Evolutionary conservation across 35 echinoderm and acorn worm genomes (phyloP), one percentile per base, ranked within the genome.

Genomic region (Chiridota heheva): DNA sequence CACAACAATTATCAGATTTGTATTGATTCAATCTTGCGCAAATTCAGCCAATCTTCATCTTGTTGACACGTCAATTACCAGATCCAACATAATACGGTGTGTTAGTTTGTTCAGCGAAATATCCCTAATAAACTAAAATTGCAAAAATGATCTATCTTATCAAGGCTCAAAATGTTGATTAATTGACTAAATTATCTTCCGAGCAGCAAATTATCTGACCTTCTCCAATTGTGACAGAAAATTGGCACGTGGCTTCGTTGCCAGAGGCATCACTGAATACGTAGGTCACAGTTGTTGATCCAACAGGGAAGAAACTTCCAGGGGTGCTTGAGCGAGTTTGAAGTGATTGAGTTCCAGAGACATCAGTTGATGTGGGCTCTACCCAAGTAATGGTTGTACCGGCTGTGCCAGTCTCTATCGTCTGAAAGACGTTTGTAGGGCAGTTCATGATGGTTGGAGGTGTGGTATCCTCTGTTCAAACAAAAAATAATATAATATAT

Each of bases 331-430:
- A 37, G 18, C 38, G n/a, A 41, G 42, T 16, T 22, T 43, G 40
- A 40, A 25, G 20, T 65, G 58, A 34, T 16, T 60, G 49, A 48
- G 57, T 48, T 3, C 88, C 93, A 5, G 93, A 91, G 44, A 88
- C 76, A 51, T 97, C 93, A 5, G 63, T 80, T 8, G 89, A 72
- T 30, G 76, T 73, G 7, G 93, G 88, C 59, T 84, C 84, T 40
- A 18, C 33, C 86, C 87, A 96, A 10, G 60, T 57, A 22, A 87
- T 55, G 29, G 62, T 27, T 15, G 38, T 70, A 27, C 65, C 59
- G 13, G 40, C 55, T 10, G 29, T 74, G 1, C 86, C 85, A 76
- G 84, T 30, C 26, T 79, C 62, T 7, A 88, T 66, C n/a, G 55
- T 72, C 0, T 42, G 27, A 13, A 31, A 58, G 41, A 90, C 57